Base-by-base conservation (phyloP, 2,113 vertebrate species). In the Cyprinus carpio region DNA sequence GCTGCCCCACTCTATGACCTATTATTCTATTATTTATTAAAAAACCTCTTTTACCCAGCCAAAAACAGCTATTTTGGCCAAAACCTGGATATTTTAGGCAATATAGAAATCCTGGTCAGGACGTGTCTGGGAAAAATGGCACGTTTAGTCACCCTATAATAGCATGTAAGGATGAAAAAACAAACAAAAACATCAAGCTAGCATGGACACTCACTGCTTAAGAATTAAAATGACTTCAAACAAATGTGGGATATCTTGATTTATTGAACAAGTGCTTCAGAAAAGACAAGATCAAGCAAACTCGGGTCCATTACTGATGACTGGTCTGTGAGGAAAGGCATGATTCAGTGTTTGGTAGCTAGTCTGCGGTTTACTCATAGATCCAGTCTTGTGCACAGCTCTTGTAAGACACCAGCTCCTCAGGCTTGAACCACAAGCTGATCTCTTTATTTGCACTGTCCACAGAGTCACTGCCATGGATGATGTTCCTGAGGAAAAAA, bases 401-500 rank as follows among this genome's bases (percentile, higher is more conserved):
- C 27, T 95, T 95, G 90, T 92, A 98, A 37, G 86, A 20, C 0
- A 96, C 87, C 29, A 99, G 84, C 91, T 99, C 98, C 27, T 93
- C 85, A 0, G 94, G 88, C 85, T 97, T 97, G 92, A 99, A 99
- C 98, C 98, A 99, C 84, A 99, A 94, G 75, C 2, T 90, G 31
- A 98, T 93, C 93, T 99, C 98, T 11, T 90, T 96, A 88, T 97
- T 96, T 0, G 98, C 98, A 0, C 96, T 99, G 29, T 96, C 95
- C 23, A 98, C 94, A 0, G 98, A 97, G 91, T 99, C 98, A 0
- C 98, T 99, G 92, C 98, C 98, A 0, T 99, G 98, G 90, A 99
- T 96, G 93, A 99, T 97, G 95, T 99, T 99, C 92, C 97, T 99
- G 1, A 13, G 11, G 46, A 0, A 20, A 25, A 4, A n/a, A 1